Percentiles rank a stretch among this genome's conserved stretches.
These are phyloP conservation scores for Drosophila emarginata DNA, from an alignment of 2,888 invertebrate species.

Conservation along the genomic window DNA sequence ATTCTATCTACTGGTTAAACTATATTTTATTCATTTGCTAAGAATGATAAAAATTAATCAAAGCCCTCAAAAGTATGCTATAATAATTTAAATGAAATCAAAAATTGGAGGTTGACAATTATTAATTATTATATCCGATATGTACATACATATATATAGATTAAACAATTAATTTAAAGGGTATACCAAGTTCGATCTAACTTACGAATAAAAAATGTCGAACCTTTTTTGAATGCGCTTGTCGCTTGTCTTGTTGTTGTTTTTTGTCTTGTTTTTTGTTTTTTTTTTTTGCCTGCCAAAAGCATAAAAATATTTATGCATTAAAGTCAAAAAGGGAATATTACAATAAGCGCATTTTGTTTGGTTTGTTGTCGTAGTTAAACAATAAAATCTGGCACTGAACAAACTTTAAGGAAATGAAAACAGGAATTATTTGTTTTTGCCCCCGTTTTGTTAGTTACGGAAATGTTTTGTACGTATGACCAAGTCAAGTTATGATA, in stretches of 20 bases:
- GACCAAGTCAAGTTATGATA: conserved; percentile 53
- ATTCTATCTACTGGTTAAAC: no score
- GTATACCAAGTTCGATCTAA: background rate
- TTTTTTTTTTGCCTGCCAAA: conserved; percentile 25
- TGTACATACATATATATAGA: no score
- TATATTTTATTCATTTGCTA: no score
- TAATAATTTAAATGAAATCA: background rate
- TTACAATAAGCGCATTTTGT: conserved; percentile 46
- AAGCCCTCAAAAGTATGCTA: background rate
- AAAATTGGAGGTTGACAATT: no score
- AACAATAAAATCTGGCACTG: conserved; percentile 23
- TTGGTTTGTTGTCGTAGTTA: conserved; percentile 27
- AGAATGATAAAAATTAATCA: no score
- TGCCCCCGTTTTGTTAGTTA: conserved; percentile 32
- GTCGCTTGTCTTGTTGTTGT: conserved; percentile 20
- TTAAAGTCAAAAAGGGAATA: conserved; percentile 40
- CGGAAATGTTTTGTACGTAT: conserved; percentile 51
- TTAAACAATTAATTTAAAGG: background rate
- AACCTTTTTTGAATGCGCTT: conserved; percentile 19
- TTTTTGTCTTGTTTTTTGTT: conserved; percentile 21
- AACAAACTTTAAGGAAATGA: conserved; percentile 22
- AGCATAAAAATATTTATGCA: conserved; percentile 60
- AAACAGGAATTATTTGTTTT: conserved; percentile 2
- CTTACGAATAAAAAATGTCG: background rate
- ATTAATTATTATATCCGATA: no score